Base-by-base conservation (phyloP, 2,113 vertebrate genomes). In the Lota lota region DNA sequence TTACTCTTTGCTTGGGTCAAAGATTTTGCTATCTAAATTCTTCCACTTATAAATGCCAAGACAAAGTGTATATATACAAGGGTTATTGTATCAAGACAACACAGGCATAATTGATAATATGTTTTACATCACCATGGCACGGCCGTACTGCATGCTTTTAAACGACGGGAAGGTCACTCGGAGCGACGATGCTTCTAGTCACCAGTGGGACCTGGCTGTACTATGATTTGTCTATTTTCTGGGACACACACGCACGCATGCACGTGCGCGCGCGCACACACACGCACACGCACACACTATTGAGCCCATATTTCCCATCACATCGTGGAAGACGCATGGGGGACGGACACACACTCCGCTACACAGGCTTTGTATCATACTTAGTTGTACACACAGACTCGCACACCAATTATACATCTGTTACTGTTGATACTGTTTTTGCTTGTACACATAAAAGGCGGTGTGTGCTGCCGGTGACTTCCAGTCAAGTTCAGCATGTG, bases 401-500 rank as follows among this genome's bases (percentile, higher is more conserved):
- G n/a, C n/a, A 59, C n/a, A 59, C 4, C 53, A 18, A n/a, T 16
- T 57, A 20, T 54, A 15, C 47, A 59, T 56, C 54, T 56, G 57
- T 59, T 19, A 12, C 17, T 50, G 72, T 66, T 4, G n/a, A 21
- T 54, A 11, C 56, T 7, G 14, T 65, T n/a, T 50, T 18, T 56
- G 15, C 53, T 56, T 56, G 64, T 21, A 12, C 19, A 20, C 47
- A 47, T 61, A 58, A n/a, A 61, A 21, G 57, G 56, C 18, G 11
- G 8, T 12, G 69, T 56, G 61, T 51, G 24, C 22, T 51, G 24
- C 22, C 22, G 20, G 61, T 19, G 51, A 56, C 22, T 69, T 65
- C 5, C 10, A 66, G 40, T 79, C 36, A 54, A 65, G 57, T 53
- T 40, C 19, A n/a, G 22, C 66, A 22, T 72, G 68, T 17, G 22